Evolutionary conservation across 2,888 invertebrate species (phyloP), one percentile per base, ranked within the genome.

Genomic region (Perizoma affinitatum): DNA sequence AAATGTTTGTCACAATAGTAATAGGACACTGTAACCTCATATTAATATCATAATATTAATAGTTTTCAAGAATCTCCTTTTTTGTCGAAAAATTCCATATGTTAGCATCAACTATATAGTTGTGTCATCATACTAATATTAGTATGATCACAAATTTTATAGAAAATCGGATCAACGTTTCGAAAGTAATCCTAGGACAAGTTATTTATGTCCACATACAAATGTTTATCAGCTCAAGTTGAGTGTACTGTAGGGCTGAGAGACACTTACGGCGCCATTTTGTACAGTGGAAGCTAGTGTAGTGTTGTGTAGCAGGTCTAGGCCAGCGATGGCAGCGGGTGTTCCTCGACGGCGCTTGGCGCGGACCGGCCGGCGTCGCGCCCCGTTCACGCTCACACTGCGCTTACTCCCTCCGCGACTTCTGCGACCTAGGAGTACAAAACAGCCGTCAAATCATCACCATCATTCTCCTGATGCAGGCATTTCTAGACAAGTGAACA

Each of bases 261-360:
- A 8, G 7, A 6, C 7, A 86, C 86, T 86, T 41, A 89, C 88
- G 50, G 89, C 85, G 88, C 94, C 95, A 84, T 96, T 96, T 54
- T 95, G 95, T 33, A 96, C 95, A 11, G 97, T 97, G 79, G 97
- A 97, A 6, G 97, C 94, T 69, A 98, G 92, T 42, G 98, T 98
- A 86, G 97, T 96, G 74, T 96, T 96, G 86, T 98, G 98, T 70
- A 98, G 90, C 73, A 97, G 93, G 90, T 98, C 98, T 73, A 98
- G 92, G 11, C 97, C 97, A 68, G 95, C 96, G 80, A 98, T 97
- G 87, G 80, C 95, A 88, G 71, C 95, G 94, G 70, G 93, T 82
- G 80, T 86, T 74, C 77, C 90, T 76, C 79, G 92, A 70, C 82
- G 90, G 11, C 83, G 86, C 83, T 86, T 89, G 73, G 82, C 81